Evolutionary conservation across 2,113 vertebrate genomes (phyloP), one percentile per base, ranked within the genome.

Genomic region (Herpetotheres cachinnans): DNA sequence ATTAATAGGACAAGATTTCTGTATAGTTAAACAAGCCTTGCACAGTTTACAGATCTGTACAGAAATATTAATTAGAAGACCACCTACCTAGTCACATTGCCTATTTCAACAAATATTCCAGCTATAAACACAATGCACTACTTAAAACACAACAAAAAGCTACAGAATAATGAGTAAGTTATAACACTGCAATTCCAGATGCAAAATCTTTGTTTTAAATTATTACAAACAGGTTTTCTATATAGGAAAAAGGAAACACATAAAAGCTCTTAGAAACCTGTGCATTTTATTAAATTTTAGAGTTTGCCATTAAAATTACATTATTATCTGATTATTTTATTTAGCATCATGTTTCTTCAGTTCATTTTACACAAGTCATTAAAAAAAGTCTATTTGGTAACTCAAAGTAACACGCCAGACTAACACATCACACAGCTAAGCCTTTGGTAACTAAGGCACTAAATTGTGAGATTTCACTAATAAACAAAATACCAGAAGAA

Each of bases 41-140:
- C 22, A 90, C 26, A 96, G 87, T 96, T 98, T 97, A 97, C 29
- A 97, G 90, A 94, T 90, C 82, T 85, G 73, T 90, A 82, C 26
- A 89, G 56, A 89, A 95, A 85, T 95, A 97, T 88, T 97, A 96
- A 97, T 96, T 95, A 94, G 87, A 95, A 96, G 96, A 98, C 94
- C 94, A 97, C 96, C 93, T 86, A 98, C 65, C 71, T 88, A 86
- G 87, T 84, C 74, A 65, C 49, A 82, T 83, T 94, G 90, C 34
- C 84, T 95, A 46, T 80, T 94, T 47, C 65, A 96, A 94, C 63
- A 98, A 95, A 86, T 54, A 97, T 71, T 79, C 52, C 66, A 77
- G 62, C 47, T 79, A 70, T 62, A 97, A 97, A 95, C 77, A 83
- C 59, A 95, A 95, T 30, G n/a, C 13, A 36, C 83, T 79, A 89